phyloP scores from a whole-genome alignment of 2,797 vertebrate species.

The Merluccius polli region DNA sequence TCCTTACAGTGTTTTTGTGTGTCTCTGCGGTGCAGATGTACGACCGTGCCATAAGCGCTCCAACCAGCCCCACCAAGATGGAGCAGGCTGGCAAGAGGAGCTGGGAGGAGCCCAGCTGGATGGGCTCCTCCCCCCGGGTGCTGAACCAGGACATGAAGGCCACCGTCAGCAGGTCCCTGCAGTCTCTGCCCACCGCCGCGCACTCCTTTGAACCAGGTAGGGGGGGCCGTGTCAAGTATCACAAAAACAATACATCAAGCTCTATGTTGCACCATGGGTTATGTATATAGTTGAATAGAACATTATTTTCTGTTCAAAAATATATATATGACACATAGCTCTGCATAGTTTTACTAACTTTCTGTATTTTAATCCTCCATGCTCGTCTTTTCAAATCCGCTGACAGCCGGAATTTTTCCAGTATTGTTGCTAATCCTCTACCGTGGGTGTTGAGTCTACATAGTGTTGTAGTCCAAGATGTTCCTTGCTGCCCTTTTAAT shows the following conservation, averaged over 20 bases:
- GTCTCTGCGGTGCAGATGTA: slow-evolving; percentile 82
- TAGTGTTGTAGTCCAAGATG: slow-evolving; percentile 14
- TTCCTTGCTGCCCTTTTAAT: background rate
- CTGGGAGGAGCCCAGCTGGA: slow-evolving; percentile 97
- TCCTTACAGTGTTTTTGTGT: too few relatives aligned
- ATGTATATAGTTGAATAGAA: too few relatives aligned
- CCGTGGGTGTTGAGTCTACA: slow-evolving; percentile 59
- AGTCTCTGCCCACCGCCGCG: slow-evolving; percentile 84
- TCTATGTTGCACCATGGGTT: too few relatives aligned
- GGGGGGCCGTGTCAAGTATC: background rate
- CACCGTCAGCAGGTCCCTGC: slow-evolving; percentile 88
- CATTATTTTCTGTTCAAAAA: too few relatives aligned
- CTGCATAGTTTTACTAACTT: background rate
- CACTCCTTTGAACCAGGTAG: slow-evolving; percentile 66
- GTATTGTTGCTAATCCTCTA: slow-evolving; percentile 61
- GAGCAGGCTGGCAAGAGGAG: slow-evolving; percentile 83
- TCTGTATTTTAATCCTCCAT: background rate
- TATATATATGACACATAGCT: too few relatives aligned
- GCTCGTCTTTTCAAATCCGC: slow-evolving; percentile 26
- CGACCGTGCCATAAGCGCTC: slow-evolving; percentile 91
- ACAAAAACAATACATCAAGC: too few relatives aligned
- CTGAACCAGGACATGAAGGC: slow-evolving; percentile 89
- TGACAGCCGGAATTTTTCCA: slow-evolving; percentile 57
- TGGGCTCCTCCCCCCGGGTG: slow-evolving; percentile 88
- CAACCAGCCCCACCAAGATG: slow-evolving; percentile 91